Conservation (phyloP, 2,797 vertebrate species). For the Lophotriccus pileatus region DNA sequence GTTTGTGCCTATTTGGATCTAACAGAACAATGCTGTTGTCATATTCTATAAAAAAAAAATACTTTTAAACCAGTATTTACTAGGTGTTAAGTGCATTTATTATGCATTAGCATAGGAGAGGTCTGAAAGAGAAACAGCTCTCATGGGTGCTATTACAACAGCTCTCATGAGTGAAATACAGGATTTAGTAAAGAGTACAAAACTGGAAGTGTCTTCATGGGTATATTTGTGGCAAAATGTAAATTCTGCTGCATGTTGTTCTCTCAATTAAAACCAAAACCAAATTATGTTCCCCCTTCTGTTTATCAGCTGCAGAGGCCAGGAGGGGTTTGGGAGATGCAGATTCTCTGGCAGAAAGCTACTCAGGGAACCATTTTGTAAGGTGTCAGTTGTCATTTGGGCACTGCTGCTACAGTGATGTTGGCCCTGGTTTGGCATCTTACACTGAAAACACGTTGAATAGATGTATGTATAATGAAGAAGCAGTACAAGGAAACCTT, state of each 20-base stretch:
- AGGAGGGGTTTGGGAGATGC: background rate
- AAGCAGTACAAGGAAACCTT: background rate
- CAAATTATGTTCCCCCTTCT: background rate
- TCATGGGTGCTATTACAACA: background rate
- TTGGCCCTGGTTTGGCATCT: background rate
- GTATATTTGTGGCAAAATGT: background rate
- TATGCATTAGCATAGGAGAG: conserved; percentile 28
- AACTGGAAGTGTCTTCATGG: background rate
- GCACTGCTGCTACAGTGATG: background rate
- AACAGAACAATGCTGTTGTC: background rate
- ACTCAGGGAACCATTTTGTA: background rate
- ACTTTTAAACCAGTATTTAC: background rate
- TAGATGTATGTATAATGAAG: background rate
- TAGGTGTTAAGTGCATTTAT: background rate
- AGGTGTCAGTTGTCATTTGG: background rate
- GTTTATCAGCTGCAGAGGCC: background rate
- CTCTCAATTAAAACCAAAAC: background rate
- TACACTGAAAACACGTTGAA: background rate
- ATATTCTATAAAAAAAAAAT: background rate
- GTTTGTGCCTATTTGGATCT: background rate
- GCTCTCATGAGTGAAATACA: conserved; percentile 26
- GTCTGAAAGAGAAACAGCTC: conserved; percentile 19
- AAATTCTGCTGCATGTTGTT: background rate
- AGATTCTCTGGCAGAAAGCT: background rate
- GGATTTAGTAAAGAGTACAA: background rate